Conservation (phyloP, 2,888 invertebrate species). For the Caenorhabditis sp. region DNA sequence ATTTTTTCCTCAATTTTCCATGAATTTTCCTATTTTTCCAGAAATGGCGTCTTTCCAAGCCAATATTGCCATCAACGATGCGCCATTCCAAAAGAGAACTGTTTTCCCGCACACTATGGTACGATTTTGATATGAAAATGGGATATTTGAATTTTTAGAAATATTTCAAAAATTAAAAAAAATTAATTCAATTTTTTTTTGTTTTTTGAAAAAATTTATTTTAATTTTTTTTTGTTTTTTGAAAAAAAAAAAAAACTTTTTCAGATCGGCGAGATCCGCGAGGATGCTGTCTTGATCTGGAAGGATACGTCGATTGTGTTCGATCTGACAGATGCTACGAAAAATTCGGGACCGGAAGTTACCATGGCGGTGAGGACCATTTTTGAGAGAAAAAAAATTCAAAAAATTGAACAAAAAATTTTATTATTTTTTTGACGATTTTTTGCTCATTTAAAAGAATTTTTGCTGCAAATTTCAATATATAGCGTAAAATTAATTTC, state of each 20-base stretch:
- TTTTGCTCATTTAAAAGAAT: too few species aligned
- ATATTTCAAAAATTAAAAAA: slow-evolving; percentile 3
- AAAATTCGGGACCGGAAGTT: slow-evolving; percentile 10
- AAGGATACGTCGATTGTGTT: slow-evolving; percentile 43
- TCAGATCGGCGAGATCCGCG: slow-evolving; percentile 31
- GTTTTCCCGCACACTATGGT: slow-evolving; percentile 32
- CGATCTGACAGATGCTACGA: slow-evolving; percentile 31
- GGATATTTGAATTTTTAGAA: neutral
- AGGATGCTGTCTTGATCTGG: slow-evolving; percentile 39
- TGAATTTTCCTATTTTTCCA: slow-evolving; percentile 22
- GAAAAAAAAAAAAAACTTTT: slow-evolving; percentile 2
- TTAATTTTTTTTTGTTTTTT: neutral
- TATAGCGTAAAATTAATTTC: too few species aligned
- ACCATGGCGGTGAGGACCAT: slow-evolving; percentile 27
- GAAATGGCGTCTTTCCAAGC: slow-evolving; percentile 55
- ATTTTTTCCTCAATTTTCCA: neutral
- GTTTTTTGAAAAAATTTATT: too few species aligned
- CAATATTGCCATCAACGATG: slow-evolving; percentile 45
- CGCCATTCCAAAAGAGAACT: slow-evolving; percentile 27
- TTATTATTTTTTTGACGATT: too few species aligned
- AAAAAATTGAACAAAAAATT: neutral
- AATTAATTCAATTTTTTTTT: too few species aligned
- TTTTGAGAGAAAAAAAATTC: too few species aligned
- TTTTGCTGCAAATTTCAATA: too few species aligned
- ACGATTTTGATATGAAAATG: too few species aligned